Evolutionary conservation across 1,140 invertebrate species (phyloP).

Genomic region (Micrasema minimum): DNA sequence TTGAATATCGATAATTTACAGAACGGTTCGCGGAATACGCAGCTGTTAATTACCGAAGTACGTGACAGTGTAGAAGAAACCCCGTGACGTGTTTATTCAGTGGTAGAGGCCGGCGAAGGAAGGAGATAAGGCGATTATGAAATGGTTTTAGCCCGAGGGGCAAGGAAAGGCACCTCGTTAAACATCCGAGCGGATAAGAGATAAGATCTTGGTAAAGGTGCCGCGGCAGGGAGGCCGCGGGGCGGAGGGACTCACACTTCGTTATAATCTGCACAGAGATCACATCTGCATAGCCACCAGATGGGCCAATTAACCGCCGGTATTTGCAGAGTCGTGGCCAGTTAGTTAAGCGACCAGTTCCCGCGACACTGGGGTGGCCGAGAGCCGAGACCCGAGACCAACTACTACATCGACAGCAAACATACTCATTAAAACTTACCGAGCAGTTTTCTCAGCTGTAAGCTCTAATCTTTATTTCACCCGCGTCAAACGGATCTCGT

Average conservation of each 20-base stretch:
- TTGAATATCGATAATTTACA: too few relatives aligned
- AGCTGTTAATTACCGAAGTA: too few relatives aligned
- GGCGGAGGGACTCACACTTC: slow-evolving; percentile 3
- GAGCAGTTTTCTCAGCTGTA: too few relatives aligned
- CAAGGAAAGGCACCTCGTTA: slow-evolving; percentile 12
- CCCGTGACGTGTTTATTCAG: not conserved
- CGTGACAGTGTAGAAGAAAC: too few relatives aligned
- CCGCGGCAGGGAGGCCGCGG: not conserved
- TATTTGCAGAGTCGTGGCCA: slow-evolving; percentile 27
- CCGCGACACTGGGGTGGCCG: not conserved
- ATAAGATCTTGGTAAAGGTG: slow-evolving; percentile 11
- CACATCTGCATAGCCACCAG: slow-evolving; percentile 14
- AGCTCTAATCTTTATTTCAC: too few relatives aligned
- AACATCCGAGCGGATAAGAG: slow-evolving; percentile 19
- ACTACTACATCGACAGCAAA: not conserved
- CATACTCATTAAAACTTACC: not conserved
- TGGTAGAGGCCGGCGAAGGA: not conserved
- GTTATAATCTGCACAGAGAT: slow-evolving; percentile 1
- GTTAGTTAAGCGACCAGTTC: slow-evolving; percentile 18
- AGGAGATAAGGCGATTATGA: slow-evolving; percentile 1
- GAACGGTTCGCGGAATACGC: too few relatives aligned
- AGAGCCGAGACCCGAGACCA: not conserved
- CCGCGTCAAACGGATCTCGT: too few relatives aligned
- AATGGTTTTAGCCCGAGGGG: slow-evolving; percentile 1
- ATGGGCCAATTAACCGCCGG: slow-evolving; percentile 25